These are phyloP conservation scores for Ciona savignyi DNA, from an alignment of 23 tunicate species.

Conservation along the genomic window DNA sequence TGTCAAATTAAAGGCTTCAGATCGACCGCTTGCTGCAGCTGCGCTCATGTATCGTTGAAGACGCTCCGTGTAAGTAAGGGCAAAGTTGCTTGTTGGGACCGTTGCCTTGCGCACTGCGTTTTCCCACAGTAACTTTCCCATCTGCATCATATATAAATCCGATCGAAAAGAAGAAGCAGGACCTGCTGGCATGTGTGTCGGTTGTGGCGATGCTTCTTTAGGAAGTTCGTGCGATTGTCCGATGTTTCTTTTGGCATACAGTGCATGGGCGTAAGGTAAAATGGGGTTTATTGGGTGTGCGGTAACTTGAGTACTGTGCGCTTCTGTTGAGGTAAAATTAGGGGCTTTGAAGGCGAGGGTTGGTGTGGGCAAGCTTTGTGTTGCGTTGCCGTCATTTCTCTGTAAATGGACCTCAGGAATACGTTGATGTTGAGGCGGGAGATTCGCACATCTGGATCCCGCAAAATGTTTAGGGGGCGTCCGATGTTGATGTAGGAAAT, in stretches of 20 bases:
- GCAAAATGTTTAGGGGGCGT: background rate
- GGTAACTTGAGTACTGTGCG: background rate
- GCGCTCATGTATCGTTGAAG: background rate
- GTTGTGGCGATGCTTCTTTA: background rate
- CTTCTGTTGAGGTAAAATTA: background rate
- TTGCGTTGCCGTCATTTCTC: too few species aligned
- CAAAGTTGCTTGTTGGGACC: background rate
- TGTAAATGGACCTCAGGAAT: too few species aligned
- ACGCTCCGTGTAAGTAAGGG: background rate
- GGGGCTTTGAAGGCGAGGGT: background rate
- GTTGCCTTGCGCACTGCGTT: background rate
- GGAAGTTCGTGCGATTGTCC: background rate
- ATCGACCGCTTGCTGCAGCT: background rate
- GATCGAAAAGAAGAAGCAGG: background rate
- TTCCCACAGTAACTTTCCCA: background rate
- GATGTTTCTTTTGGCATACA: too few species aligned
- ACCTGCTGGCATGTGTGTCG: background rate
- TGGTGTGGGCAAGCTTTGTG: background rate
- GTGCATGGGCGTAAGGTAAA: too few species aligned
- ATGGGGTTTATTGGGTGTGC: background rate
- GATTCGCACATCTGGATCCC: background rate
- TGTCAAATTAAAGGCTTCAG: background rate
- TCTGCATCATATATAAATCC: background rate
- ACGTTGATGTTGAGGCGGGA: background rate
- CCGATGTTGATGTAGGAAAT: conserved; percentile 17